phyloP scores from a whole-genome alignment of 2,113 vertebrate species.

The Vicugna pacos region DNA sequence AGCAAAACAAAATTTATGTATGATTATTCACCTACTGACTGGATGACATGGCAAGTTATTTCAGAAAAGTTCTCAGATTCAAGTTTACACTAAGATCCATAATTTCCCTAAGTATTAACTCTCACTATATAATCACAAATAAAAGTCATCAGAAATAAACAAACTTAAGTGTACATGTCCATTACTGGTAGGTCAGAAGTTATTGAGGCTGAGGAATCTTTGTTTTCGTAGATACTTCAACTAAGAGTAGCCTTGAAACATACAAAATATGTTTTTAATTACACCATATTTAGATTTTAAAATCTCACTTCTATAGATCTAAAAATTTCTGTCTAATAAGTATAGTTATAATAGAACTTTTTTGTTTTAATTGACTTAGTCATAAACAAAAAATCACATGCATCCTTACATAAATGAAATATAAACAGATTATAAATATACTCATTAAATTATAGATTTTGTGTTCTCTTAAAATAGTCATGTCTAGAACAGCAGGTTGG shows the following conservation, averaged over 20 bases:
- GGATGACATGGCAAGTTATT: constrained; percentile 4
- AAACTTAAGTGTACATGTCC: background rate
- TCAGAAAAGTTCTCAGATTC: background rate
- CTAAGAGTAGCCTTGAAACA: background rate
- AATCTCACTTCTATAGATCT: background rate
- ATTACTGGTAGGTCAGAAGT: background rate
- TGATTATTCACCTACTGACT: background rate
- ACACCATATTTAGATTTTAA: background rate
- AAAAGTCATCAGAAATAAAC: background rate
- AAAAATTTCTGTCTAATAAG: background rate
- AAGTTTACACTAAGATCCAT: background rate
- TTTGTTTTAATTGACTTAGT: background rate
- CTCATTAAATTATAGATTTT: background rate
- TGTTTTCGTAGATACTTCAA: constrained; percentile 27
- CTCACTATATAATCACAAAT: background rate
- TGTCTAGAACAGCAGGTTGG: background rate
- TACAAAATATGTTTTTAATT: background rate
- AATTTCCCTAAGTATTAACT: background rate
- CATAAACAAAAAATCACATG: constrained; percentile 4
- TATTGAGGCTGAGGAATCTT: background rate
- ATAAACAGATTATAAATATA: constrained; percentile 6
- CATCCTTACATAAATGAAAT: background rate
- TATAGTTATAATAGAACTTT: background rate
- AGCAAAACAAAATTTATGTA: constrained; percentile 38
- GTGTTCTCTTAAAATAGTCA: constrained; percentile 29